These are phyloP conservation scores for Grantiella picta DNA, from an alignment of 2,113 vertebrate genomes.

Conservation along the genomic window DNA sequence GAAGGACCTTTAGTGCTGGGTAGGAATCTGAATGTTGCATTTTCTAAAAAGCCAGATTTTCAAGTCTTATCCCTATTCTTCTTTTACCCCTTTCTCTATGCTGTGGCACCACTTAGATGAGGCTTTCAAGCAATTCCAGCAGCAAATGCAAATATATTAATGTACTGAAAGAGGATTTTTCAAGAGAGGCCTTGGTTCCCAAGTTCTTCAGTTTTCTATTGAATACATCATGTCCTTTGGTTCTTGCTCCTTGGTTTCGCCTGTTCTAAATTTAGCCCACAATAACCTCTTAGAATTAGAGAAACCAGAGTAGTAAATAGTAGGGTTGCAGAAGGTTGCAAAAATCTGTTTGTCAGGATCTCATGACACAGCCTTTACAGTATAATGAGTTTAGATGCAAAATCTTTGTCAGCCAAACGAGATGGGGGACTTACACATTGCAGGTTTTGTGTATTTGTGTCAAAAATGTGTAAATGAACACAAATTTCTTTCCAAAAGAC, in stretches of 20 bases:
- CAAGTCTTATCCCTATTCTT: not conserved
- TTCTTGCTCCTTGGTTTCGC: not conserved
- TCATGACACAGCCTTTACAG: not conserved
- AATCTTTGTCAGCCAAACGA: not conserved
- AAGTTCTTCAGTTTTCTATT: not conserved
- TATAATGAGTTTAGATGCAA: not conserved
- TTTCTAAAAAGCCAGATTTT: not conserved
- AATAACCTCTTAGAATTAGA: not conserved
- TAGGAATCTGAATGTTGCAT: not conserved
- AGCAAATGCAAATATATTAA: not conserved
- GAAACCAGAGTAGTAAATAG: not conserved
- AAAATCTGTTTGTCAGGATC: not conserved
- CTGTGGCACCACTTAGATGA: not conserved
- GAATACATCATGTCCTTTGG: fast-evolving
- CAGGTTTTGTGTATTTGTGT: not conserved
- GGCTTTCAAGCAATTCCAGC: not conserved
- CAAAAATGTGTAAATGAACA: not conserved
- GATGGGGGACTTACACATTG: not conserved
- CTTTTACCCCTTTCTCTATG: not conserved
- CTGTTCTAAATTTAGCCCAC: not conserved
- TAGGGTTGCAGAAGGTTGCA: not conserved
- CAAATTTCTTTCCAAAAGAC: not conserved
- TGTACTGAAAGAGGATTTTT: not conserved
- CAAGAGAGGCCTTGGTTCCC: not conserved
- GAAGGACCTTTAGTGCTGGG: not conserved